Percentiles rank a stretch among this genome's conserved stretches.
Conservation (phyloP, 2,888 invertebrate genomes). For the Apotomis turbidana region DNA sequence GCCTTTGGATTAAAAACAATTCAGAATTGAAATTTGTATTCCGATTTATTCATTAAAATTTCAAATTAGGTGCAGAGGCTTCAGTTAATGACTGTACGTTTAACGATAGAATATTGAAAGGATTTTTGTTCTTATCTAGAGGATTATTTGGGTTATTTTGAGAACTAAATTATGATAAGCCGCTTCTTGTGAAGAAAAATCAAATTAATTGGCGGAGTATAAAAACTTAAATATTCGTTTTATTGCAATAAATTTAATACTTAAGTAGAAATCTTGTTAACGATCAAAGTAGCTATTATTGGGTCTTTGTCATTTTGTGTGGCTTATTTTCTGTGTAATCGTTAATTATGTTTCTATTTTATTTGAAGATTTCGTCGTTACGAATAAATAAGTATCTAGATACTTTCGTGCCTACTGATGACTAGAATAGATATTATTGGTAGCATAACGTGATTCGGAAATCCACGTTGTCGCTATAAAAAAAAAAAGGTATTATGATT, state of each 20-base stretch:
- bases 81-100: constrained; percentile 29
- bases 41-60: constrained; percentile 39
- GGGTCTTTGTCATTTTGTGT: too few relatives aligned
- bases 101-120: constrained; percentile 30
- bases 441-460: too few relatives aligned
- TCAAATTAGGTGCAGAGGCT: constrained; percentile 21
- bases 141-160: constrained; percentile 15
- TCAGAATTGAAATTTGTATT: constrained; percentile 36
- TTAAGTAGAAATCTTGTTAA: neutral
- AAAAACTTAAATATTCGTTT: neutral
- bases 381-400: too few relatives aligned
- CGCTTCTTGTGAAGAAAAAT: neutral
- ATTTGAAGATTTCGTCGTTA: too few relatives aligned
- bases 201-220: neutral
- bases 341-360: too few relatives aligned
- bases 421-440: too few relatives aligned
- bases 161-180: constrained; percentile 19
- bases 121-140: constrained; percentile 17
- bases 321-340: too few relatives aligned
- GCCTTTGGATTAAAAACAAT: constrained; percentile 33
- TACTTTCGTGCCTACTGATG: too few relatives aligned
- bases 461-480: too few relatives aligned
- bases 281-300: neutral
- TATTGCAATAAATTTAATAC: neutral
- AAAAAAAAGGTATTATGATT: too few relatives aligned